A percentile compares a stretch with the other conserved stretches of the same genome.
These are phyloP conservation scores for Ivindomyrus marchei DNA, from an alignment of 2,113 vertebrate genomes.

Conservation along the genomic window DNA sequence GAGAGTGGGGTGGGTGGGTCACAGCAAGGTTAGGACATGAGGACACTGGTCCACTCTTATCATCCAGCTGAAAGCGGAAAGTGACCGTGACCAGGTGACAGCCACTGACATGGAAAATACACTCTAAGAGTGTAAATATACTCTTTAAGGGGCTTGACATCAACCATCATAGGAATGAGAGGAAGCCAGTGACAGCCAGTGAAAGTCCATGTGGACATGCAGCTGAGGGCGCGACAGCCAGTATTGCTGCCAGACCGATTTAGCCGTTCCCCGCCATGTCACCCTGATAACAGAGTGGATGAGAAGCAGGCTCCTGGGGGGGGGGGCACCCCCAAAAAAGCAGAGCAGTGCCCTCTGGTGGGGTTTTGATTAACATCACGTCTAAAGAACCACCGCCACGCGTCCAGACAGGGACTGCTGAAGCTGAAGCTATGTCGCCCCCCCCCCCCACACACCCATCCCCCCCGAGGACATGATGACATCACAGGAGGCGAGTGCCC, in stretches of 20 bases:
- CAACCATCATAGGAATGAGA: neutral
- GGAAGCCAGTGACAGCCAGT: neutral
- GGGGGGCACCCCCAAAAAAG: neutral
- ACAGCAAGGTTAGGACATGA: conserved; percentile 11
- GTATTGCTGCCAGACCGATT: neutral
- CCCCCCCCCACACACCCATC: neutral
- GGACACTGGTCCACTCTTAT: neutral
- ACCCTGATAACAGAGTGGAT: neutral
- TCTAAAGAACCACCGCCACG: neutral
- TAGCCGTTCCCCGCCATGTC: conserved; percentile 11
- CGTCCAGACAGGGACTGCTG: neutral
- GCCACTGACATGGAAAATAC: neutral
- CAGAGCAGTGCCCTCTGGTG: neutral
- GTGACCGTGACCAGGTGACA: neutral
- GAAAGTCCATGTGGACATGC: neutral
- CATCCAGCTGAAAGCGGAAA: neutral
- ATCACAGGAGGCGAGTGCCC: neutral
- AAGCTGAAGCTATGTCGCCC: neutral
- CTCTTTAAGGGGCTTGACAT: neutral
- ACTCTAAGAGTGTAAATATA: neutral
- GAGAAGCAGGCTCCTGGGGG: neutral
- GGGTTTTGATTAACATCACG: neutral
- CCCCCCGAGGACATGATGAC: neutral
- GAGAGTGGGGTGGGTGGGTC: conserved; percentile 9
- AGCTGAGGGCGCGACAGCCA: neutral